A percentile compares a stretch with the other conserved stretches of the same genome.
These are phyloP conservation scores for Nasonia giraulti DNA, from an alignment of 1,140 invertebrate species.

Conservation along the genomic window DNA sequence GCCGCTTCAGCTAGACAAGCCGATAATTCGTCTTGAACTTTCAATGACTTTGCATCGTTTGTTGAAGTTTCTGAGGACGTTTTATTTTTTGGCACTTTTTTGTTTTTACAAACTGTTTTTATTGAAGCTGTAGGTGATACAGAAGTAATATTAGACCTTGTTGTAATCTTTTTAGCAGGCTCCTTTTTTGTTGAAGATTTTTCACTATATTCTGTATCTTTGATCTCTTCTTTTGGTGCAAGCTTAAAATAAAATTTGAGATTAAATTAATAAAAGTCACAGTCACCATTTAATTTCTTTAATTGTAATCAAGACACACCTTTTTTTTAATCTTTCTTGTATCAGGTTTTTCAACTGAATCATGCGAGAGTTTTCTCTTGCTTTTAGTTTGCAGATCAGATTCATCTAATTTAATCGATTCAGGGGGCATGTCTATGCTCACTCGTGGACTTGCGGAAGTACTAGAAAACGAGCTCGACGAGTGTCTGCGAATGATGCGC, in stretches of 20 bases:
- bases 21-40: constrained; percentile 65
- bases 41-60: constrained; percentile 56
- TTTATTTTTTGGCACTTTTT: constrained; percentile 61
- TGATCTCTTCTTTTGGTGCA: constrained; percentile 39
- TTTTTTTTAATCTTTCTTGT: constrained; percentile 46
- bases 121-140: constrained; percentile 46
- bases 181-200: constrained; percentile 51
- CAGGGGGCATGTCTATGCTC: constrained; percentile 62
- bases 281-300: too few species aligned
- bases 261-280: not conserved
- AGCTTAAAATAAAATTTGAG: constrained; percentile 26
- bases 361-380: constrained; percentile 52
- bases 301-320: not conserved
- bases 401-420: constrained; percentile 55
- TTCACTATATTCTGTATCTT: constrained; percentile 41
- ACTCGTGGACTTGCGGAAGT: constrained; percentile 76
- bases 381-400: constrained; percentile 47
- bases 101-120: constrained; percentile 57
- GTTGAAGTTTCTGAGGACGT: constrained; percentile 53
- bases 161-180: constrained; percentile 56
- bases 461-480: constrained; percentile 88
- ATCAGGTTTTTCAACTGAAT: constrained; percentile 30
- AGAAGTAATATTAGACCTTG: constrained; percentile 60
- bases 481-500: constrained; percentile 85
- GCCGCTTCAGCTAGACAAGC: constrained; percentile 70